Evolutionary conservation across 2,113 vertebrate genomes (phyloP).

Genomic region (Nesoenas mayeri): DNA sequence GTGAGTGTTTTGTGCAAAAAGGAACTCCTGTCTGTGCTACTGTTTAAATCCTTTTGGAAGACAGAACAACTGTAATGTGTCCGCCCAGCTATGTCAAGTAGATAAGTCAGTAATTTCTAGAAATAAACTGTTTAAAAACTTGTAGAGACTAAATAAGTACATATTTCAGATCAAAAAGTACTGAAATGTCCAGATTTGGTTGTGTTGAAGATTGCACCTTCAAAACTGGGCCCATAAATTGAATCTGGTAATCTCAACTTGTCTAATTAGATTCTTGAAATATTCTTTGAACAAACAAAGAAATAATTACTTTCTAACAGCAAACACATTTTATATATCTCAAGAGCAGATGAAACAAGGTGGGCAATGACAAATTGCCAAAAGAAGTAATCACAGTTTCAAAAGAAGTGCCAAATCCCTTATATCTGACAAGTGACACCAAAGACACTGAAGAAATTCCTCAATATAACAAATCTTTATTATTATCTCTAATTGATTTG

Average conservation of each 20-base stretch:
- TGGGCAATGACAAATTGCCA: neutral
- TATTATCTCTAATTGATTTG: neutral
- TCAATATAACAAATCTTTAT: neutral
- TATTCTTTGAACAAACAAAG: neutral
- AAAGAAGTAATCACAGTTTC: neutral
- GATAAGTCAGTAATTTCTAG: neutral
- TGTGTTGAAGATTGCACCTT: neutral
- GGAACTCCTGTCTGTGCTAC: neutral
- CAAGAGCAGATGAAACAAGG: neutral
- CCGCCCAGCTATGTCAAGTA: neutral
- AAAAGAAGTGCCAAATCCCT: neutral
- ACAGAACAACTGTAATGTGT: neutral
- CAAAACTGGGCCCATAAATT: neutral
- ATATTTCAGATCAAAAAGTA: neutral
- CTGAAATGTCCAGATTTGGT: neutral
- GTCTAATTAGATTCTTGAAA: neutral
- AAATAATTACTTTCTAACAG: neutral
- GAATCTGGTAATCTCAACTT: neutral
- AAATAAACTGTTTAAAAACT: neutral
- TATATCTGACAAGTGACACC: neutral
- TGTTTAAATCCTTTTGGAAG: neutral
- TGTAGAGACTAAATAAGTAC: neutral
- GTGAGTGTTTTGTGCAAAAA: neutral
- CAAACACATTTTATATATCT: neutral
- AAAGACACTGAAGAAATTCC: neutral